Percentiles rank a stretch among this genome's conserved stretches.
phyloP scores from a whole-genome alignment of 1,140 invertebrate species.

The Macrobrachium rosenbergii region DNA sequence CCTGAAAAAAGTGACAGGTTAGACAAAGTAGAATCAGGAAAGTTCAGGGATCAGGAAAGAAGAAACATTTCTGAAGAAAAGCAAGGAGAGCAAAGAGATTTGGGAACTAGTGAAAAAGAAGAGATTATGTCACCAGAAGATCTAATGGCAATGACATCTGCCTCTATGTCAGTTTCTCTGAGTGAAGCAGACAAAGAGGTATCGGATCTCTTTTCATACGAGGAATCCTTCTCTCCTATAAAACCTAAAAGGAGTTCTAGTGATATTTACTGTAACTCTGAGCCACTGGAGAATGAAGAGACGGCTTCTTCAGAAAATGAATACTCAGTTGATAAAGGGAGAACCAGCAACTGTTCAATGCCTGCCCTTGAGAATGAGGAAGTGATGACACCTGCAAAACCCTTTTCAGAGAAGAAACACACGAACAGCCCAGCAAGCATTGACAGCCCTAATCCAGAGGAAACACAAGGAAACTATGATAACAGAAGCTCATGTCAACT shows the following conservation, averaged over 20 bases:
- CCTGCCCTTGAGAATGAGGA: no score
- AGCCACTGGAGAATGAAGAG: not conserved
- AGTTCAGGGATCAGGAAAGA: not conserved
- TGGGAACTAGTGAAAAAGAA: not conserved
- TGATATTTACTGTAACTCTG: not conserved
- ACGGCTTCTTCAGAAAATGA: not conserved
- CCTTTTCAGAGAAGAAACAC: no score
- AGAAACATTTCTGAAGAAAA: no score
- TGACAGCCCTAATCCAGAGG: no score
- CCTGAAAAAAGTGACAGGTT: not conserved
- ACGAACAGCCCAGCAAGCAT: no score
- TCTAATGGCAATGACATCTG: not conserved
- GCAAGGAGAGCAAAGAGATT: not conserved
- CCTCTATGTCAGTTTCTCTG: slow-evolving; percentile 31
- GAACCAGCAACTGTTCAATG: no score
- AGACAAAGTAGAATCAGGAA: not conserved
- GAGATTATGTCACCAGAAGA: slow-evolving; percentile 26
- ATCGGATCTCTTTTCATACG: slow-evolving; percentile 29
- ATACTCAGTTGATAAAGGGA: no score
- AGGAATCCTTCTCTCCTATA: slow-evolving; percentile 50
- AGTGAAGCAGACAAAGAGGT: slow-evolving; percentile 54
- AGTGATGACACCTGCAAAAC: no score
- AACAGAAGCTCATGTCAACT: not conserved
- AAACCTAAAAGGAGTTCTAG: not conserved
- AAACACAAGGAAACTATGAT: no score